Evolutionary conservation across 30 jellyfish, hydroid and myxozoan species (phyloP), one percentile per base, ranked within the genome.

Genomic region (Chrysaora quinquecirrha): DNA sequence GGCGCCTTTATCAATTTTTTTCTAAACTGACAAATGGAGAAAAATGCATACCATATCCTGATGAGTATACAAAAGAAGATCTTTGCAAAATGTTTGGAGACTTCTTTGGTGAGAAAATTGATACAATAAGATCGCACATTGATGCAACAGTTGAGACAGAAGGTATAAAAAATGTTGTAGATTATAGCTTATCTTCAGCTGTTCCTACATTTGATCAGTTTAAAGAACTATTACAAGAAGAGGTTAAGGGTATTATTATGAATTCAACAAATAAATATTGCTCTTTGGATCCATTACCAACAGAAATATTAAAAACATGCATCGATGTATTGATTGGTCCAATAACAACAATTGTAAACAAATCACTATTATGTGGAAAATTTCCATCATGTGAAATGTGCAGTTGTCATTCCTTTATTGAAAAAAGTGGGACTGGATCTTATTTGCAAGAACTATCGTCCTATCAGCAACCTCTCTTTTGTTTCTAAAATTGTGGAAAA

Each of bases 21-120:
- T 68, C 80, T 68, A 30, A 68, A 68, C 63, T 68, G 80, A 68
- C 80, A 68, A 34, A 68, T 31, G 80, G 80, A 34, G 80, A 64
- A 68, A 68, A 68, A 68, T 28, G 77, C 77, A 64, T 64, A 64
- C 77, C 77, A 21, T 64, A 64, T 54, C 77, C 54, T 64, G 54
- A 64, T 64, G 77, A 64, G 77, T 64, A 64, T 64, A 64, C 77
- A 16, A 64, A 64, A 64, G 77, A 64, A 30, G 77, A 64, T 30
- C 77, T 64, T 64, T 64, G 77, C 21, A 64, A 64, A 64, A 64
- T 64, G 77, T 64, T 64, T 64, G 77, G 30, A 64, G 48, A 21
- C 77, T 65, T 65, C 78, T 65, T 65, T 31, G 78, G 50, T 65
- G 61, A 65, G 56, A 65, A 65, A 22, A 65, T 65, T 65, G 78